phyloP scores from a whole-genome alignment of 2,113 vertebrate species.

The Pollimyrus isidori region DNA sequence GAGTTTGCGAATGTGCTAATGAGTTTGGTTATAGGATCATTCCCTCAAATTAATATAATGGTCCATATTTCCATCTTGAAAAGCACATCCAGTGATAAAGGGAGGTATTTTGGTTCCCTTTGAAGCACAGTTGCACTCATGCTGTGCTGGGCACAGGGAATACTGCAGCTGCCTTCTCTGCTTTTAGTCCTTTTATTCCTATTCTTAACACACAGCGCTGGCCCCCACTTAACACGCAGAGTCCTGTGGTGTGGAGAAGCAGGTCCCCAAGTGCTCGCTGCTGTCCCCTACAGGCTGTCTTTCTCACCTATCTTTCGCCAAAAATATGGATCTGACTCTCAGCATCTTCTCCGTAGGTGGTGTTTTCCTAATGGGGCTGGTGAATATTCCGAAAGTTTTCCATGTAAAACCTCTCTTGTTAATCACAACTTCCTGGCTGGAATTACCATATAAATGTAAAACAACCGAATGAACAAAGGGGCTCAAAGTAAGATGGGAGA shows the following conservation, averaged over 20 bases:
- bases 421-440: neutral
- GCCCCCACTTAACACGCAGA: neutral
- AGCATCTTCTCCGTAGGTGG: neutral
- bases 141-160: neutral
- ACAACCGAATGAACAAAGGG: neutral
- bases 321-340: neutral
- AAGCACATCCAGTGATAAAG: neutral
- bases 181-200: neutral
- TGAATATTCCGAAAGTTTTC: neutral
- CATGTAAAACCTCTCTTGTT: neutral
- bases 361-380: neutral
- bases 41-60: neutral
- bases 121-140: neutral
- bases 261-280: neutral
- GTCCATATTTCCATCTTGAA: neutral
- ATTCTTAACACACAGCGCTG: neutral
- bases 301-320: neutral
- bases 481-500: neutral
- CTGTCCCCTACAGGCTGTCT: neutral
- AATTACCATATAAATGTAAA: slow-evolving; percentile 11
- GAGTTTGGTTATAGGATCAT: neutral
- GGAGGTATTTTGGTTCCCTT: neutral
- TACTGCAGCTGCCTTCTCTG: neutral
- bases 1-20: neutral
- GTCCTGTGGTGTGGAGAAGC: neutral